These are phyloP conservation scores for Glyptemys insculpta DNA, from an alignment of 2,797 vertebrate genomes.

Conservation along the genomic window DNA sequence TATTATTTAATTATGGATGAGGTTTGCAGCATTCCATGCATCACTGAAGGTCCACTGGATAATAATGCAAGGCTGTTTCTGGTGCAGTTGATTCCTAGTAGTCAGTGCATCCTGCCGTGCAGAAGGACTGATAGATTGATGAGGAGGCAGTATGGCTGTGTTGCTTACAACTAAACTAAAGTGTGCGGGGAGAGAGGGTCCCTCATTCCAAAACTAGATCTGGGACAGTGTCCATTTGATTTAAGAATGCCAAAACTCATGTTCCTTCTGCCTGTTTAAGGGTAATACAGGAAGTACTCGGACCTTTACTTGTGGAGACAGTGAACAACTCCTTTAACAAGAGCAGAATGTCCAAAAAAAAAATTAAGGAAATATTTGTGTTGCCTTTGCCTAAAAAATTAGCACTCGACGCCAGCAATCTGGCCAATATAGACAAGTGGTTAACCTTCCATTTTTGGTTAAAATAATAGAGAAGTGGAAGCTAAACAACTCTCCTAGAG, in stretches of 20 bases:
- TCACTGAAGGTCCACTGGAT: too few species aligned
- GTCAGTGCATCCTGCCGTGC: not conserved
- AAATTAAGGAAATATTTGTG: not conserved
- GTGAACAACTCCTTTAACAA: not conserved
- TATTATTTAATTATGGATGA: not conserved
- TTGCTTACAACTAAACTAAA: not conserved
- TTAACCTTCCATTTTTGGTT: not conserved
- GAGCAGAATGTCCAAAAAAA: not conserved
- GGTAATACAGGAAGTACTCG: not conserved
- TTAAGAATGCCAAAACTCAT: not conserved
- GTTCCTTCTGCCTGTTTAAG: not conserved
- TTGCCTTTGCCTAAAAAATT: not conserved
- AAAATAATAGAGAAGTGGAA: not conserved
- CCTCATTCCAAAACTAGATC: too few species aligned
- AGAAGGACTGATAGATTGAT: not conserved
- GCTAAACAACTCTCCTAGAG: not conserved
- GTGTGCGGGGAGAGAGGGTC: not conserved
- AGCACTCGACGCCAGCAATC: not conserved
- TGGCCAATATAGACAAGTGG: not conserved
- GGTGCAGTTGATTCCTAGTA: not conserved
- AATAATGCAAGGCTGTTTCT: not conserved
- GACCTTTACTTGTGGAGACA: not conserved
- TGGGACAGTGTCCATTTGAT: too few species aligned
- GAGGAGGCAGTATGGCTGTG: not conserved
- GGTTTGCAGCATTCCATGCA: not conserved